Evolutionary conservation across 2,113 vertebrate genomes (phyloP).

Genomic region (Rutilus rutilus): DNA sequence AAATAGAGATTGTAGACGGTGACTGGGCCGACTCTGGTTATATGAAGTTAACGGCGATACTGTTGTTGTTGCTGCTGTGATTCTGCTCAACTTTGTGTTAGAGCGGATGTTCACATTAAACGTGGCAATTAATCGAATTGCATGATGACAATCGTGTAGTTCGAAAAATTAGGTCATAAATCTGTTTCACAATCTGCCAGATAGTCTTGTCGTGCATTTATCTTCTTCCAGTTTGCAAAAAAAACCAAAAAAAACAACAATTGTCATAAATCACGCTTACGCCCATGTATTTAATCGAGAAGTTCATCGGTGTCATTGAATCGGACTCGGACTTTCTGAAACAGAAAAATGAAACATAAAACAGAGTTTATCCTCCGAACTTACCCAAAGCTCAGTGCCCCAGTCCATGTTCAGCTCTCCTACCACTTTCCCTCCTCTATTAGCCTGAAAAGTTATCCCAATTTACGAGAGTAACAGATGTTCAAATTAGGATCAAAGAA

Average conservation of each 20-base stretch:
- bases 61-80: not conserved
- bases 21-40: too few species aligned
- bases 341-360: not conserved
- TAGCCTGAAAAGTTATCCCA: conserved; percentile 72
- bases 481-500: not conserved
- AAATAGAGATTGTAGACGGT: not conserved
- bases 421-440: conserved; percentile 49
- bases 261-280: not conserved
- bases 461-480: conserved; percentile 41
- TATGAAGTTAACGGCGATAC: not conserved
- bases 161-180: not conserved
- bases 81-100: not conserved
- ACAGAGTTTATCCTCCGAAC: conserved; percentile 51
- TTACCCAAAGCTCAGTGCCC: conserved; percentile 83
- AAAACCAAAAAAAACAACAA: too few species aligned
- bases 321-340: not conserved
- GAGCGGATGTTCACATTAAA: not conserved
- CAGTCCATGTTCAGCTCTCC: conserved; percentile 77
- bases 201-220: not conserved
- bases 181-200: not conserved
- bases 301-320: not conserved
- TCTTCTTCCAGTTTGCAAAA: not conserved
- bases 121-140: not conserved
- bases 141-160: not conserved
- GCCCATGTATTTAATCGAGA: not conserved